phyloP scores from a whole-genome alignment of 2,797 vertebrate genomes.

The Leucoraja ocellata region DNA sequence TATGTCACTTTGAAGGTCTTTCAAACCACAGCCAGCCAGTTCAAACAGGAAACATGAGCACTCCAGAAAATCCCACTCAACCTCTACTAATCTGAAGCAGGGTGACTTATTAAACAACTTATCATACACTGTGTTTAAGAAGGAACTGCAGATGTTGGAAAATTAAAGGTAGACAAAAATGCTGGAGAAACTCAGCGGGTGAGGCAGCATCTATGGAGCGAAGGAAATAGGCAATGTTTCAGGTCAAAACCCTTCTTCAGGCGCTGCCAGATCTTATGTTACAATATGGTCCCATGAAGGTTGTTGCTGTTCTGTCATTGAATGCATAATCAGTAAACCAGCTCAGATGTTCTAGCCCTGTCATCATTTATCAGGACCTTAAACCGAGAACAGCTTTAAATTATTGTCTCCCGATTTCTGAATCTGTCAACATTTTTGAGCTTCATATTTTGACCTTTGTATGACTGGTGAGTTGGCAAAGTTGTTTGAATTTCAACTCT shows the following conservation, averaged over 20 bases:
- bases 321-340: background rate
- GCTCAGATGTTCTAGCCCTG: background rate
- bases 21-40: background rate
- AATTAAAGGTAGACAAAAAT: too few relatives aligned
- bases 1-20: background rate
- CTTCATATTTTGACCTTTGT: background rate
- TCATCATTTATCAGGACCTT: background rate
- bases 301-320: background rate
- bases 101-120: background rate
- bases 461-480: background rate
- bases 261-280: background rate
- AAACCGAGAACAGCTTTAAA: background rate
- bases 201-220: too few relatives aligned
- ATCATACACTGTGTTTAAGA: background rate
- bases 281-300: background rate
- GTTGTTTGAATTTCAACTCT: background rate
- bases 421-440: slow-evolving; percentile 17
- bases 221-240: too few relatives aligned
- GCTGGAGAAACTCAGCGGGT: too few relatives aligned
- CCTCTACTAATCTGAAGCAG: background rate
- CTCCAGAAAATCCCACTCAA: background rate
- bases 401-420: background rate
- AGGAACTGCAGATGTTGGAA: too few relatives aligned
- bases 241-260: too few relatives aligned
- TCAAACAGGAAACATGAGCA: background rate